Evolutionary conservation across 2,113 vertebrate genomes (phyloP), one percentile per base, ranked within the genome.

Genomic region (Melanerpes aurifrons): DNA sequence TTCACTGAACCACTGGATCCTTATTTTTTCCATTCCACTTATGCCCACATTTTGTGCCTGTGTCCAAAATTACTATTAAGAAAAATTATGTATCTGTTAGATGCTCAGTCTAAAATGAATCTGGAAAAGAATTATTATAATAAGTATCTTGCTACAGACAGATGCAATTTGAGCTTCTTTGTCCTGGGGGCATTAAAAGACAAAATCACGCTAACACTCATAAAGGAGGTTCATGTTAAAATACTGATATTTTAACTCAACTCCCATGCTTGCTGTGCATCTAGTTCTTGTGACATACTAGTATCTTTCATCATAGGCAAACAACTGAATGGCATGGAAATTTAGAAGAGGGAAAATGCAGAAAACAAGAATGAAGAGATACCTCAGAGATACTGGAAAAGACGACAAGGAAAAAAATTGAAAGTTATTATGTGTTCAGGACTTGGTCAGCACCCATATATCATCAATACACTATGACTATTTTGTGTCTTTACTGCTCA

Each of bases 151-250:
- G 13, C 12, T 92, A 62, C 17, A n/a, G 11, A 78, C 29, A 84
- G 37, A 72, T 66, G 45, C 64, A 57, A 54, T 54, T 79, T 87
- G 45, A 59, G 12, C 5, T 61, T 68, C 10, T 82, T 85, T 82
- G 9, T 58, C 71, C 40, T 40, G 45, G 79, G 67, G 84, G 67
- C 6, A 4, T 69, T 70, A 72, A 48, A 59, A 43, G 0, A 19
- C 12, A 45, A 90, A 93, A 7, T 84, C 89, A 45, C 75, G 89
- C 63, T 87, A 85, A 87, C 74, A 89, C 89, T 89, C 84, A 81
- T 82, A 87, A 63, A 81, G 37, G 48, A 76, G 45, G 59, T 92
- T 92, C 40, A 21, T 10, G 2, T 54, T 66, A 61, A 92, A 94
- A 87, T 87, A 61, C 54, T 78, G 4, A 5, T 67, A 82, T 87